These are phyloP conservation scores for Periophthalmodon schlosseri DNA, from an alignment of 2,113 vertebrate species.

Conservation along the genomic window DNA sequence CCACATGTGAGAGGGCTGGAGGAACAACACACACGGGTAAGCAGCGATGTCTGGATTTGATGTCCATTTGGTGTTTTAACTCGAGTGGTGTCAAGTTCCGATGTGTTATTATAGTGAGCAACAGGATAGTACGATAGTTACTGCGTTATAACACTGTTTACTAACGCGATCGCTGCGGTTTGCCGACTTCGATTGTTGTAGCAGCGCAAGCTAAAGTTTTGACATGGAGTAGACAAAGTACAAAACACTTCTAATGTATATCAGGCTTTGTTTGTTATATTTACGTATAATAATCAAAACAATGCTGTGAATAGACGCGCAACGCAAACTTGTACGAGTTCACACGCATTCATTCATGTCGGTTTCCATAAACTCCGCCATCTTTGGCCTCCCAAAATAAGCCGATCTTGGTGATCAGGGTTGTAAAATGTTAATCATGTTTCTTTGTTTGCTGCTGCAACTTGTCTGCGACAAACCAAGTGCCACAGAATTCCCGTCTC, in stretches of 20 bases:
- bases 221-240: not conserved
- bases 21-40: not conserved
- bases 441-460: not conserved
- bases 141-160: not conserved
- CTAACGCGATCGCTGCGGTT: not conserved
- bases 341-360: not conserved
- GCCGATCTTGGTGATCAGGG: not conserved
- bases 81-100: no score
- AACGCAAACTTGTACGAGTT: not conserved
- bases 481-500: not conserved
- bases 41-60: not conserved
- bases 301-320: not conserved
- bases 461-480: not conserved
- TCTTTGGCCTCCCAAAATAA: not conserved
- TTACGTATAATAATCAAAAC: not conserved
- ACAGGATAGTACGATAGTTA: not conserved
- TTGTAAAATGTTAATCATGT: not conserved
- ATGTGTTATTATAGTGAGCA: not conserved
- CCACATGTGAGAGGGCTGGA: not conserved
- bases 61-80: no score
- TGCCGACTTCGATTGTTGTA: not conserved
- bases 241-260: not conserved
- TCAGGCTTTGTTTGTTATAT: not conserved
- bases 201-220: not conserved
- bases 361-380: not conserved